Evolutionary conservation across 2,113 vertebrate genomes (phyloP).

Genomic region (Mobula birostris): DNA sequence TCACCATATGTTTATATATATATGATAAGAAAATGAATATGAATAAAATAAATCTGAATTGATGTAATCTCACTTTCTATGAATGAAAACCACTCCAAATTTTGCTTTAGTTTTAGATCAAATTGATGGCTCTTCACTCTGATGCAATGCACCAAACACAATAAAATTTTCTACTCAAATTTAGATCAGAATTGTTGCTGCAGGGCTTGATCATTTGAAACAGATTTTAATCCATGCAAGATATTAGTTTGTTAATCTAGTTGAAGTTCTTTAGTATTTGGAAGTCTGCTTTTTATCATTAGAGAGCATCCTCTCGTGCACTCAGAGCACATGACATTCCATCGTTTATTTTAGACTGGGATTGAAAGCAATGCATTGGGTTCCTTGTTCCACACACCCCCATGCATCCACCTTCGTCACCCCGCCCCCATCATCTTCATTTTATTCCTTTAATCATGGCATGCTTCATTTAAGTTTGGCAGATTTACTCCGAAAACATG

Average conservation of each 20-base stretch:
- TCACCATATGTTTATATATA: no score
- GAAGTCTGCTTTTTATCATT: background rate
- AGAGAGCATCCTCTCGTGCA: background rate
- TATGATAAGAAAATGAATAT: no score
- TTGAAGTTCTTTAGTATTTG: background rate
- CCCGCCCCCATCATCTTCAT: slow-evolving; percentile 55
- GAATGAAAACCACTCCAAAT: background rate
- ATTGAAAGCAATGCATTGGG: background rate
- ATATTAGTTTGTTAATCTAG: background rate
- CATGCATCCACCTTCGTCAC: background rate
- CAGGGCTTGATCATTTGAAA: background rate
- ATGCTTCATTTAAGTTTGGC: slow-evolving; percentile 66
- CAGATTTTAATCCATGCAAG: background rate
- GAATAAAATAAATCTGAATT: no score
- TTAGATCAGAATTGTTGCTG: background rate
- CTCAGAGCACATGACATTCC: background rate
- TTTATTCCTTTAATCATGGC: slow-evolving; percentile 55
- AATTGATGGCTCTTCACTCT: background rate
- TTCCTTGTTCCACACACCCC: background rate
- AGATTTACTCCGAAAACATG: slow-evolving; percentile 61
- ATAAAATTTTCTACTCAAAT: background rate
- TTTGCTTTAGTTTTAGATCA: background rate
- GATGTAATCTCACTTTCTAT: background rate
- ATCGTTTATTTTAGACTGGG: background rate
- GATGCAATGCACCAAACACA: background rate